A percentile compares a stretch with the other conserved stretches of the same genome.
phyloP scores from a whole-genome alignment of 2,113 vertebrate genomes.

The Gadus chalcogrammus region DNA sequence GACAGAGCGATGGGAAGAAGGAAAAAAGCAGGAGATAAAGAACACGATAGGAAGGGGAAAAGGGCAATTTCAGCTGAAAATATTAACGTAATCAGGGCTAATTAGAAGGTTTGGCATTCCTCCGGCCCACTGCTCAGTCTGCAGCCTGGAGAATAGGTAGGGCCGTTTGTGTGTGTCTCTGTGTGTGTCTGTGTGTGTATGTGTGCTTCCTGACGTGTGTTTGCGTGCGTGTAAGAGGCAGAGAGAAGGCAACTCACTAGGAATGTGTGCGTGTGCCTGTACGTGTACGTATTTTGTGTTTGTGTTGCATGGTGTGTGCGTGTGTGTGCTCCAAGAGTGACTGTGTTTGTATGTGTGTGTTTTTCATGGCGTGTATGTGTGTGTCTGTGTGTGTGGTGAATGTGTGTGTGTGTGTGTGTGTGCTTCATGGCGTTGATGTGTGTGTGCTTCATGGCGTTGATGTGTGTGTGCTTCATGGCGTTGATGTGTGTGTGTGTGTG shows the following conservation, averaged over 20 bases:
- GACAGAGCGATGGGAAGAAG: slow-evolving; percentile 25
- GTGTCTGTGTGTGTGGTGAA: too few species aligned
- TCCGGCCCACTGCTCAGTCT: slow-evolving; percentile 59
- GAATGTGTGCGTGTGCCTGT: too few species aligned
- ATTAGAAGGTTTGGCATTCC: slow-evolving; percentile 74
- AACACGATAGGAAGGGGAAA: slow-evolving; percentile 76
- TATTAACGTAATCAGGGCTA: slow-evolving; percentile 76
- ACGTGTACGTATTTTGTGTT: too few species aligned
- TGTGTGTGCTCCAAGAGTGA: too few species aligned
- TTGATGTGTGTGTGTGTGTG: slow-evolving; percentile 1
- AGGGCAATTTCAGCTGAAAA: slow-evolving; percentile 72
- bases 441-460: too few species aligned
- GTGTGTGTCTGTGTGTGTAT: slow-evolving; percentile 14
- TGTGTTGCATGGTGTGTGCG: not conserved
- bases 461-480: too few species aligned
- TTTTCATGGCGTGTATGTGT: too few species aligned
- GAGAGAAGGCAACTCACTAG: too few species aligned
- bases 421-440: too few species aligned
- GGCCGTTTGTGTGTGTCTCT: slow-evolving; percentile 4
- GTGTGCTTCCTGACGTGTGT: slow-evolving; percentile 3
- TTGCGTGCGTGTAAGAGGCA: not conserved
- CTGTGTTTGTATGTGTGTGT: too few species aligned
- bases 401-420: too few species aligned
- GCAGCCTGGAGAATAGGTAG: slow-evolving; percentile 45
- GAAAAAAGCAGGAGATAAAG: slow-evolving; percentile 52